Evolutionary conservation across 2,113 vertebrate species (phyloP), one percentile per base, ranked within the genome.

Genomic region (Cranoglanis bouderius): DNA sequence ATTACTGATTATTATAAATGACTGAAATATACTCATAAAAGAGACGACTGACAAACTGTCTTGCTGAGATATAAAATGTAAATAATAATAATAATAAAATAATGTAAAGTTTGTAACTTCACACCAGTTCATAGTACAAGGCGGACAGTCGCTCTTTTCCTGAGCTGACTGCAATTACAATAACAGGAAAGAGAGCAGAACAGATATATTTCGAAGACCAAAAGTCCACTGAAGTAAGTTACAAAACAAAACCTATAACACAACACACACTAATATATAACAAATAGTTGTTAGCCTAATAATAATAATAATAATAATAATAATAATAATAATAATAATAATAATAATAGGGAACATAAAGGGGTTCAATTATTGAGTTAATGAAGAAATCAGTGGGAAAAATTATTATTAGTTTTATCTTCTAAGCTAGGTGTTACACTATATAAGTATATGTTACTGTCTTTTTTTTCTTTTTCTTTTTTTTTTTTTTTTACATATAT

Each of bases 141-240:
- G n/a, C 32, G 35, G 61, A 82, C 59, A 29, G 35, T 24, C 35
- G 16, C 16, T 53, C 29, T 53, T 88, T 88, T 88, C 87, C 82
- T 85, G 82, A n/a, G 55, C 12, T 78, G 72, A 65, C 40, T 84
- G 43, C 40, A 77, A 16, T 82, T 82, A 51, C 59, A 89, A 85
- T 63, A 89, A 81, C 84, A 85, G 84, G 74, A 85, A 85, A 81
- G 51, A 32, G 43, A 75, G 24, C 35, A 26, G 65, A 61, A n/a
- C 40, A 32, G 57, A 75, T 75, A 32, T 55, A 78, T 87, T 87
- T 65, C 77, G n/a, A 75, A 57, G 18, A 82, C 35, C 70, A 81
- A 81, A 35, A 12, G 13, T 43, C 65, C 9, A 75, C 14, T 85
- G n/a, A 38, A 14, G n/a, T 35, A 26, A 1, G 9, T 13, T 35